These are phyloP conservation scores for Meandrusa payeni DNA, from an alignment of 2,888 invertebrate species.

Conservation along the genomic window DNA sequence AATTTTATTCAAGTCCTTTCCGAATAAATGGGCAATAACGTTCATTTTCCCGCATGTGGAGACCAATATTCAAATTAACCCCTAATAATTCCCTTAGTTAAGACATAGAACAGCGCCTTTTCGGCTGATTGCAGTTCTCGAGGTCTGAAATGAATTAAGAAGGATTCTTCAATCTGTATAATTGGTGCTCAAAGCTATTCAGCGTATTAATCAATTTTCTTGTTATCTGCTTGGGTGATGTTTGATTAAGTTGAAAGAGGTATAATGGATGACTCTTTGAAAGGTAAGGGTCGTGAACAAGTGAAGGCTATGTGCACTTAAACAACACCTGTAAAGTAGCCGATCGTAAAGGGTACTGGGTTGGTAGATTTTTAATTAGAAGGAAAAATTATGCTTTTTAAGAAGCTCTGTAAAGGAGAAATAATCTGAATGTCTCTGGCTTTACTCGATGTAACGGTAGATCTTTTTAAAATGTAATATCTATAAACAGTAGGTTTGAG, in stretches of 20 bases:
- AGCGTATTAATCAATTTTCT: conserved; percentile 22
- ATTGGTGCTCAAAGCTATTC: conserved; percentile 6
- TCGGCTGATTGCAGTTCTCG: conserved; percentile 47
- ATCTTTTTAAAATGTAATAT: too few relatives aligned
- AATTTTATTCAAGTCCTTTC: conserved; percentile 22
- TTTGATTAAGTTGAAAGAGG: not conserved
- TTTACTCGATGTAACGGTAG: too few relatives aligned
- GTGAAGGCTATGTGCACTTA: not conserved
- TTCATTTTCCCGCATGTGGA: conserved; percentile 44
- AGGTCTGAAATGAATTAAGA: conserved; percentile 47
- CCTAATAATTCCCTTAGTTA: conserved; percentile 46
- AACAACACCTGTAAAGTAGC: conserved; percentile 8
- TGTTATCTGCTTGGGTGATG: conserved; percentile 12
- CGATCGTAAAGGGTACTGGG: too few relatives aligned
- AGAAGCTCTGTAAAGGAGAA: too few relatives aligned
- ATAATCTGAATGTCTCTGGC: too few relatives aligned
- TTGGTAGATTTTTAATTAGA: too few relatives aligned
- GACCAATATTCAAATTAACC: conserved; percentile 60
- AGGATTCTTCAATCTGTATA: conserved; percentile 20
- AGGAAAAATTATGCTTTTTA: too few relatives aligned
- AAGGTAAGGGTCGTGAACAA: conserved; percentile 4
- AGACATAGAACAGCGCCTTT: conserved; percentile 51
- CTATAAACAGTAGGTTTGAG: too few relatives aligned
- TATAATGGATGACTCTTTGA: not conserved
- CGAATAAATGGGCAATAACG: conserved; percentile 20